Evolutionary conservation across 2,113 vertebrate genomes (phyloP).

Genomic region (Microcebus jonahi): DNA sequence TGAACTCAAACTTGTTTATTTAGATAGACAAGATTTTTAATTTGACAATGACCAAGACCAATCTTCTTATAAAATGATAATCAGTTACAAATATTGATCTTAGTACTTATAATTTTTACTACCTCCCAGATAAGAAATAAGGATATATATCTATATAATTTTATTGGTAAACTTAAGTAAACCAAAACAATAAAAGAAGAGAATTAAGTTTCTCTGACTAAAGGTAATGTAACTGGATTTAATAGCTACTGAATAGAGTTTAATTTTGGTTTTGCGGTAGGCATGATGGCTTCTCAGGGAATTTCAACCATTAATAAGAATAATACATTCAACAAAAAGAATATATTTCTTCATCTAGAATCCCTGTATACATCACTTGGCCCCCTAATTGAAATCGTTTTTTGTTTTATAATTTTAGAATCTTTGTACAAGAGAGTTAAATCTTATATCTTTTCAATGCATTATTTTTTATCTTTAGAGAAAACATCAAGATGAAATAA

Average conservation of each 20-base stretch:
- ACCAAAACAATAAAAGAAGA: not conserved
- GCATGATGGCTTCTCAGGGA: not conserved
- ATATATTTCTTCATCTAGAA: not conserved
- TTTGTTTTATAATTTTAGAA: slow-evolving; percentile 47
- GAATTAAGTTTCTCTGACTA: not conserved
- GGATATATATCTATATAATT: not conserved
- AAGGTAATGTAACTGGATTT: not conserved
- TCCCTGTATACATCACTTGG: not conserved
- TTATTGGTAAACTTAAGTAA: not conserved
- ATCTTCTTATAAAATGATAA: not conserved
- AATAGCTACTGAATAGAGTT: not conserved
- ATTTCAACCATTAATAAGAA: not conserved
- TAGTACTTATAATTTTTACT: not conserved
- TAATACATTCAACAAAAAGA: not conserved
- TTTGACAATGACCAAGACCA: not conserved
- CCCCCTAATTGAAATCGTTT: not conserved
- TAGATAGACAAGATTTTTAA: not conserved
- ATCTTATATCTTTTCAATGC: not conserved
- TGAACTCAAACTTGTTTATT: not conserved
- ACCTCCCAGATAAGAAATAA: not conserved
- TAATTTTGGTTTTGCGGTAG: not conserved
- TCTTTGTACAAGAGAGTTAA: not conserved
- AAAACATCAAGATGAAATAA: slow-evolving; percentile 11
- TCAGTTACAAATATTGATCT: slow-evolving; percentile 18
- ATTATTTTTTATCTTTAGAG: slow-evolving; percentile 36